Percentiles rank a stretch among this genome's conserved stretches.
Evolutionary conservation across 2,888 invertebrate species (phyloP).

Genomic region (Hylaea fasciaria): DNA sequence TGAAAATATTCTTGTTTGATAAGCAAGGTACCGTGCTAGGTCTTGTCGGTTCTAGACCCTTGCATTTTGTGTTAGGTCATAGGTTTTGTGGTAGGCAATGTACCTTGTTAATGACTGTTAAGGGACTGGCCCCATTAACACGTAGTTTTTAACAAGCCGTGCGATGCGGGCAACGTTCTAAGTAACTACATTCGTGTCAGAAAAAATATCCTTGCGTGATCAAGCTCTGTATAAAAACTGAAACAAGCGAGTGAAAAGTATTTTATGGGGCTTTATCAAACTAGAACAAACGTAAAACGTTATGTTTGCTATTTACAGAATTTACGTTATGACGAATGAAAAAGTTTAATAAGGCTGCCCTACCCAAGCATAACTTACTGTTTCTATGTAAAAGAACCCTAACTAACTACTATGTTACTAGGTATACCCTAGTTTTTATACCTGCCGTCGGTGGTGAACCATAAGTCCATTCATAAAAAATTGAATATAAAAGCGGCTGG

Average conservation of each 20-base stretch:
- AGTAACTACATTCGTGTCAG: conserved; percentile 59
- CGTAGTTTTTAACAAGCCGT: conserved; percentile 18
- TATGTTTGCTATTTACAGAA: conserved; percentile 35
- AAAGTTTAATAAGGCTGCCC: conserved; percentile 7
- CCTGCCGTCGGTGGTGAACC: too few relatives aligned
- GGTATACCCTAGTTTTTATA: too few relatives aligned
- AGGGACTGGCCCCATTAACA: conserved; percentile 25
- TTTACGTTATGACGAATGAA: conserved; percentile 27
- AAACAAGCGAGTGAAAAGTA: conserved; percentile 57
- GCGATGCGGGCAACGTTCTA: conserved; percentile 13
- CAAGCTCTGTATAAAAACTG: conserved; percentile 55
- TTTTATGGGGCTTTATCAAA: conserved; percentile 60
- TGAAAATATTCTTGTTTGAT: too few relatives aligned
- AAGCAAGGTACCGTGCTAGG: too few relatives aligned
- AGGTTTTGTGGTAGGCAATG: conserved; percentile 2
- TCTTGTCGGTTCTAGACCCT: too few relatives aligned
- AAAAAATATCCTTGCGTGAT: conserved; percentile 60
- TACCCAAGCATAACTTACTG: not conserved
- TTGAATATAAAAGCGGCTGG: too few relatives aligned
- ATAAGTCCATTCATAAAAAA: too few relatives aligned
- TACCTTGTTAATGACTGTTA: conserved; percentile 21
- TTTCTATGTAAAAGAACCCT: not conserved
- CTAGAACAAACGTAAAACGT: conserved; percentile 55
- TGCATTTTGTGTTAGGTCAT: not conserved
- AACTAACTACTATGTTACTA: not conserved